These are phyloP conservation scores for Trichechus manatus DNA, from an alignment of 2,113 vertebrate species.

Conservation along the genomic window DNA sequence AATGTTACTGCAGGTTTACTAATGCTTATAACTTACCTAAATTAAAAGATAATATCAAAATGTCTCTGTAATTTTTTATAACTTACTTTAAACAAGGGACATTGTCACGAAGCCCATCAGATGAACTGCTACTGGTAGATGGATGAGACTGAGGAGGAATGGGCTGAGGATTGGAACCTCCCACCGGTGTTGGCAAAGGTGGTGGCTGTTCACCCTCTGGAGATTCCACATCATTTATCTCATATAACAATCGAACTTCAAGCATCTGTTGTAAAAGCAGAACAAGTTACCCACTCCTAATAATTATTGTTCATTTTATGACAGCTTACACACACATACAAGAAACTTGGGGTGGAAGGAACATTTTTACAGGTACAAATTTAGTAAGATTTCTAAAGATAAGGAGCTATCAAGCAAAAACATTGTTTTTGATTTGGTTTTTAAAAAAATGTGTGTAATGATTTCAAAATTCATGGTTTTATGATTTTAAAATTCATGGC, in stretches of 20 bases:
- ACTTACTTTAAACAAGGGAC: conserved; percentile 97
- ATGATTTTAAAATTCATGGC: not conserved
- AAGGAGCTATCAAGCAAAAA: not conserved
- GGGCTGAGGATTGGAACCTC: conserved; percentile 94
- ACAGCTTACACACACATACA: not conserved
- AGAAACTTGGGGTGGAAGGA: not conserved
- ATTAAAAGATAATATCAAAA: conserved; percentile 38
- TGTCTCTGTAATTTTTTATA: not conserved
- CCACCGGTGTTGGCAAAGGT: conserved; percentile 92
- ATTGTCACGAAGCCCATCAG: conserved; percentile 95
- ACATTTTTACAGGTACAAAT: conserved; percentile 45
- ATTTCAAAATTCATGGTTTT: conserved; percentile 5
- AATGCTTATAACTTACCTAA: not conserved
- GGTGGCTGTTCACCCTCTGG: conserved; percentile 95
- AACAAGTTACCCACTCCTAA: not conserved
- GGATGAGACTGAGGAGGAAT: conserved; percentile 94
- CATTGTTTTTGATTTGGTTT: not conserved
- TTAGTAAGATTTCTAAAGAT: conserved; percentile 21
- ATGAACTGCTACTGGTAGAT: conserved; percentile 97
- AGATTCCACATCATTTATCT: conserved; percentile 95
- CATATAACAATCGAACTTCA: conserved; percentile 96
- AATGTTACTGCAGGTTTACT: not conserved
- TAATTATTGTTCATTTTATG: not conserved
- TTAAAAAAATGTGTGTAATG: not conserved
- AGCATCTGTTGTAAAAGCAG: conserved; percentile 90